Evolutionary conservation across 35 echinoderm and acorn worm genomes (phyloP).

Genomic region (Holothuria glaberrima): DNA sequence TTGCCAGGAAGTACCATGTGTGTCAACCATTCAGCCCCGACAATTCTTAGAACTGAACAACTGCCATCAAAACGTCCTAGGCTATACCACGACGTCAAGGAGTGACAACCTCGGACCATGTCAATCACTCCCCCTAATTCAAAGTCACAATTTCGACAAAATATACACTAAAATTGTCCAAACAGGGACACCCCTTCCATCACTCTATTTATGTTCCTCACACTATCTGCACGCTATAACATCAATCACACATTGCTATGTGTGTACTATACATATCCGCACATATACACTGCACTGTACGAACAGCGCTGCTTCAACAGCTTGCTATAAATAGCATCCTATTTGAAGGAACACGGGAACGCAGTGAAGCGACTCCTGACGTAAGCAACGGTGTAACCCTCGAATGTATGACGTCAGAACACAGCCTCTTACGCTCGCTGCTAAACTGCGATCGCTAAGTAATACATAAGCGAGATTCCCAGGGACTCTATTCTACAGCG

Average conservation of each 20-base stretch:
- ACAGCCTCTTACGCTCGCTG: slow-evolving; percentile 36
- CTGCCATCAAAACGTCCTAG: too few relatives aligned
- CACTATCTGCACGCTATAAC: neutral
- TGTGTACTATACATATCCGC: neutral
- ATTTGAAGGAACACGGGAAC: slow-evolving; percentile 50
- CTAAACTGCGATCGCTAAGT: slow-evolving; percentile 22
- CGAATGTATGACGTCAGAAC: slow-evolving; percentile 47
- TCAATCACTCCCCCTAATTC: too few relatives aligned
- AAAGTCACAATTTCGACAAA: too few relatives aligned
- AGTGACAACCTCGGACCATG: too few relatives aligned
- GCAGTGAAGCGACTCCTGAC: slow-evolving; percentile 48
- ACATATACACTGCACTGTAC: slow-evolving; percentile 31
- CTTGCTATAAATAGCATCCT: slow-evolving; percentile 38
- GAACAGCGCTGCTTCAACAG: slow-evolving; percentile 17
- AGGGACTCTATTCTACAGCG: slow-evolving; percentile 17
- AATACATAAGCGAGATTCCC: slow-evolving; percentile 49
- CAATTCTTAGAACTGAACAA: too few relatives aligned
- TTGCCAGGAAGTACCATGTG: too few relatives aligned
- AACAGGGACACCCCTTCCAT: too few relatives aligned
- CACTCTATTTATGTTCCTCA: too few relatives aligned
- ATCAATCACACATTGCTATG: slow-evolving; percentile 43
- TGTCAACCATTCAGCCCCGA: too few relatives aligned
- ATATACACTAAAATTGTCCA: too few relatives aligned
- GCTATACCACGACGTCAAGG: too few relatives aligned
- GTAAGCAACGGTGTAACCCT: slow-evolving; percentile 42